These are phyloP conservation scores for Eonycteris spelaea DNA, from an alignment of 2,113 vertebrate genomes.

Conservation along the genomic window DNA sequence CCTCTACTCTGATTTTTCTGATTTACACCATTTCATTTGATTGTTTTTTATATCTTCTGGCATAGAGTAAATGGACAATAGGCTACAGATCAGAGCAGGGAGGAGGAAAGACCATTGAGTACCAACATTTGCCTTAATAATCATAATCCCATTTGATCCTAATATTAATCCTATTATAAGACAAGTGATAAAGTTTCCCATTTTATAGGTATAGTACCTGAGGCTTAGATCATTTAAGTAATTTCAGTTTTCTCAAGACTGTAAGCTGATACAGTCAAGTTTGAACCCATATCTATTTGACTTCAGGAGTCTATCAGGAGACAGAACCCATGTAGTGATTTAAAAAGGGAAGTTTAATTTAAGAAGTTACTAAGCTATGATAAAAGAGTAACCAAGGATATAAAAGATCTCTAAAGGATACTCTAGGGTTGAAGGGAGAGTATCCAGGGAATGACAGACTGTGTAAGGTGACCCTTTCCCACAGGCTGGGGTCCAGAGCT, in stretches of 20 bases:
- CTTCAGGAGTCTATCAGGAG: not conserved
- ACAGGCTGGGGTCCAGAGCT: not conserved
- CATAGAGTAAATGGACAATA: not conserved
- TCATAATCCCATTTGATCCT: not conserved
- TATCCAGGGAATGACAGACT: not conserved
- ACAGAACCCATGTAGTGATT: not conserved
- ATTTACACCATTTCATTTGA: not conserved
- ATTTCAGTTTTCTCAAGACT: not conserved
- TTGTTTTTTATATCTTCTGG: not conserved
- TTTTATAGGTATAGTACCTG: not conserved
- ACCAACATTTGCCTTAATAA: not conserved
- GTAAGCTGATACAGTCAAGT: not conserved
- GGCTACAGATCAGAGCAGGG: not conserved
- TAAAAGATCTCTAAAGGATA: not conserved
- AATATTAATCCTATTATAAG: not conserved
- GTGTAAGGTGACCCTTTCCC: not conserved
- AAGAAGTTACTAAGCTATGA: not conserved
- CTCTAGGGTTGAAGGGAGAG: not conserved
- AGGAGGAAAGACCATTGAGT: not conserved
- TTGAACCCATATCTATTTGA: not conserved
- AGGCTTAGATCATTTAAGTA: not conserved
- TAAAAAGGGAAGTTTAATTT: conserved; percentile 19
- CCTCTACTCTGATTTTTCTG: not conserved
- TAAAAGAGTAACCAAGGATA: not conserved
- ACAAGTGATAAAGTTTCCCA: not conserved